These are phyloP conservation scores for Hyalella azteca DNA, from an alignment of 2,888 invertebrate genomes.

Conservation along the genomic window DNA sequence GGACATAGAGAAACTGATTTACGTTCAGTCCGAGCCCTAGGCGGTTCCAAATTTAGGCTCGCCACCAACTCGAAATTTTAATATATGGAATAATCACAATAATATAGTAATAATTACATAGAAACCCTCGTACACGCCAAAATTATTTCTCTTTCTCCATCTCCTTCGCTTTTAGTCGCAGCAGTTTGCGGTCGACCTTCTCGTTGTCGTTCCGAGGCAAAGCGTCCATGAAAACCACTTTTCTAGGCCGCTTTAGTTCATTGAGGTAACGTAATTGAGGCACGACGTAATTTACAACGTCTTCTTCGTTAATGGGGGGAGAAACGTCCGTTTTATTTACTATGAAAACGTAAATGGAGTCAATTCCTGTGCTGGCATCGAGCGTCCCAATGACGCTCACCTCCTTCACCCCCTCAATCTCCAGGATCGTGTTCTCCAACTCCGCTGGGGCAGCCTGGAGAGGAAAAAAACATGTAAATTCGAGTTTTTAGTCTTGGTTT, in stretches of 20 bases:
- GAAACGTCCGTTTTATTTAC: background rate
- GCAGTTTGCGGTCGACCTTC: background rate
- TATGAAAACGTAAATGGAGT: slow-evolving; percentile 33
- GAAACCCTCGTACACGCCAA: no score
- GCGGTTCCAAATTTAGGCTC: no score
- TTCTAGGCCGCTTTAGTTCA: background rate
- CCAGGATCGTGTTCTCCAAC: slow-evolving; percentile 43
- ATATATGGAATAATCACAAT: no score
- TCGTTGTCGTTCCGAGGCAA: background rate
- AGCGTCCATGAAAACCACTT: background rate
- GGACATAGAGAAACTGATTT: no score
- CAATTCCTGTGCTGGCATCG: slow-evolving; percentile 39
- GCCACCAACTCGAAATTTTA: no score
- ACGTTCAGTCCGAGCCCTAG: no score
- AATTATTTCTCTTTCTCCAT: background rate
- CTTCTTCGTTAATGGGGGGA: background rate
- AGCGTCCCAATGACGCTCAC: slow-evolving; percentile 46
- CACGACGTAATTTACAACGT: background rate
- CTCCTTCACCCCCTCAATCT: slow-evolving; percentile 42
- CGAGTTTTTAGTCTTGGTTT: no score
- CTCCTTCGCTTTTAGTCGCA: background rate
- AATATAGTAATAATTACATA: no score
- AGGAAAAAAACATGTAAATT: no score
- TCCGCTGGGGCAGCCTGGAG: slow-evolving; percentile 51
- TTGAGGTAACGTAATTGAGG: background rate